Percentiles rank a stretch among this genome's conserved stretches.
Evolutionary conservation across 2,888 invertebrate species (phyloP).

Genomic region (Ferrisia virgata): DNA sequence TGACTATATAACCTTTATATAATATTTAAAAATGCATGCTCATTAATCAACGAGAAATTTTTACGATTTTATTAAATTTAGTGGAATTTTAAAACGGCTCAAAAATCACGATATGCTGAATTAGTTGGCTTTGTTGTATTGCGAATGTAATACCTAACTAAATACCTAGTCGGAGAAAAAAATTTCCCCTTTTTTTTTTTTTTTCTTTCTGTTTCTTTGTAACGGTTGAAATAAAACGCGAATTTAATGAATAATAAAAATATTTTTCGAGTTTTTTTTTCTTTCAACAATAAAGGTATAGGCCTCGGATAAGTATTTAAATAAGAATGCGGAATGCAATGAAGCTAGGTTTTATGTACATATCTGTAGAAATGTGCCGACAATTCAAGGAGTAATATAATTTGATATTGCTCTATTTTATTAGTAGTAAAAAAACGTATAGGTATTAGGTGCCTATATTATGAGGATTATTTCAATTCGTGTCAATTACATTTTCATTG

Average conservation of each 20-base stretch:
- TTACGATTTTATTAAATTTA: constrained; percentile 22
- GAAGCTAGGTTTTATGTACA: not conserved
- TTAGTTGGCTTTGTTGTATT: too few relatives aligned
- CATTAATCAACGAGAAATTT: constrained; percentile 14
- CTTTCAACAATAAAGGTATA: not conserved
- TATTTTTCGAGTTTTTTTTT: not conserved
- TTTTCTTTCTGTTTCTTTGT: too few relatives aligned
- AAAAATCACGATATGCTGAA: not conserved
- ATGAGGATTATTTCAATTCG: not conserved
- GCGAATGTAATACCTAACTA: not conserved
- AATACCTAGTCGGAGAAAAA: too few relatives aligned
- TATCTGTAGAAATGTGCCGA: not conserved
- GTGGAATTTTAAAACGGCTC: constrained; percentile 10
- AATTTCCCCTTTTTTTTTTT: not conserved
- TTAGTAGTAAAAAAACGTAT: not conserved
- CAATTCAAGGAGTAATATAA: not conserved
- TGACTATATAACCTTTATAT: constrained; percentile 34
- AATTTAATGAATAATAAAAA: not conserved
- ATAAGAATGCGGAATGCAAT: not conserved
- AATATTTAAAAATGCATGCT: constrained; percentile 18
- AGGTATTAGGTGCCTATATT: not conserved
- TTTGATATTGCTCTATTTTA: not conserved
- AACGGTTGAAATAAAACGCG: not conserved
- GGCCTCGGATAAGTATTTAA: not conserved
- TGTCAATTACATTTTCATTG: not conserved